Evolutionary conservation across 2,888 invertebrate species (phyloP).

Genomic region (Leucophora obtusa): DNA sequence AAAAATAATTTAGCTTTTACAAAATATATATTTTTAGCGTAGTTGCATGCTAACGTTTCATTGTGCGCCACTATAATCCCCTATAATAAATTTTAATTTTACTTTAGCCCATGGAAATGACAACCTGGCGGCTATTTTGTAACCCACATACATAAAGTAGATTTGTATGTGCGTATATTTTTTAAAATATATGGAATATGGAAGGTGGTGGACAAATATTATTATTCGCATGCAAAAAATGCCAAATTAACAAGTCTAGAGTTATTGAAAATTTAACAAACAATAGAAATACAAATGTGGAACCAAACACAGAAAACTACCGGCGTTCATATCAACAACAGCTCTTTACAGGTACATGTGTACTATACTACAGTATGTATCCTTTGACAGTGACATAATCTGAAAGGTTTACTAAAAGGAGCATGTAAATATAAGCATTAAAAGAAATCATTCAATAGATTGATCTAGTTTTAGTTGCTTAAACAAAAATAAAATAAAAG

Average conservation of each 20-base stretch:
- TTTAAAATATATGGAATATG: not conserved
- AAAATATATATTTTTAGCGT: no score
- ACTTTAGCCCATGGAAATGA: not conserved
- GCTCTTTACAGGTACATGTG: not conserved
- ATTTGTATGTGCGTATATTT: not conserved
- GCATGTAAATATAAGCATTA: no score
- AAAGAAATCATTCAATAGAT: no score
- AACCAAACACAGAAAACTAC: conserved; percentile 3
- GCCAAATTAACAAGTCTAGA: conserved; percentile 29
- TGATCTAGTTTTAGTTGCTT: no score
- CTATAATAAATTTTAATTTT: conserved; percentile 32
- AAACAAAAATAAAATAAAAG: no score
- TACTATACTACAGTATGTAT: not conserved
- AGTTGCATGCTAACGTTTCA: no score
- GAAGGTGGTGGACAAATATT: not conserved
- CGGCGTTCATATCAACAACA: conserved; percentile 5
- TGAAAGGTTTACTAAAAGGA: not conserved
- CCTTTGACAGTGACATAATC: not conserved
- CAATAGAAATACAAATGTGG: conserved; percentile 3
- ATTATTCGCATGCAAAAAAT: not conserved
- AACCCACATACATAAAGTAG: not conserved
- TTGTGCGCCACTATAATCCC: no score
- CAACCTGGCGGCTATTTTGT: not conserved
- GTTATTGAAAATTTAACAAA: conserved; percentile 29
- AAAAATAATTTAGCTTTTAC: no score